Conservation (phyloP, 37 sponge, comb jelly and placozoan species). For the Halisarca cf. caerulea region DNA sequence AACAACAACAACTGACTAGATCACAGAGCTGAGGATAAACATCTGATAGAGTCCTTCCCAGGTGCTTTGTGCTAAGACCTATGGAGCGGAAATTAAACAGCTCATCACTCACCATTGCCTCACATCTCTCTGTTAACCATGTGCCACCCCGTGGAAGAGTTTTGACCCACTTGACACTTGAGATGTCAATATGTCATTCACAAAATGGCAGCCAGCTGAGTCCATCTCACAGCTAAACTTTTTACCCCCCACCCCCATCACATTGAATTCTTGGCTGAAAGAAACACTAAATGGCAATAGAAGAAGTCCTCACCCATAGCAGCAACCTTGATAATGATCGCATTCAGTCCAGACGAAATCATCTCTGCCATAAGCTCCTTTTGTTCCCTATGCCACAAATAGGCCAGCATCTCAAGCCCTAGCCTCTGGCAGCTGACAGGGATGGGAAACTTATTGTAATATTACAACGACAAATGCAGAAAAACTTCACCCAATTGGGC, state of each 20-base stretch:
- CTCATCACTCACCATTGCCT: no score
- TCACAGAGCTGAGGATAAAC: conserved; percentile 56
- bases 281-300: no score
- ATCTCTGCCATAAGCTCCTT: conserved; percentile 84
- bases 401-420: conserved; percentile 84
- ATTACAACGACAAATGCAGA: neutral
- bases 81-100: no score
- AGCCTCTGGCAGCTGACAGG: conserved; percentile 79
- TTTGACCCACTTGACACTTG: no score
- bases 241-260: no score
- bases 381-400: conserved; percentile 93
- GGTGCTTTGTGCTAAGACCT: conserved; percentile 76
- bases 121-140: no score
- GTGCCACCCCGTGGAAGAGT: no score
- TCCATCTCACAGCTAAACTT: no score
- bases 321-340: conserved; percentile 91
- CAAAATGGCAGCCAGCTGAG: no score
- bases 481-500: neutral
- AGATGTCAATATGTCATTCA: no score
- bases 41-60: conserved; percentile 72
- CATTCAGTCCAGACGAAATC: conserved; percentile 70
- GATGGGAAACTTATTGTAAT: neutral
- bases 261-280: no score
- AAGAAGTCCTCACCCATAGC: conserved; percentile 84
- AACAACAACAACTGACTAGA: conserved; percentile 54